Evolutionary conservation across 2,797 vertebrate species (phyloP).

Genomic region (Notoglanidium macrostoma): DNA sequence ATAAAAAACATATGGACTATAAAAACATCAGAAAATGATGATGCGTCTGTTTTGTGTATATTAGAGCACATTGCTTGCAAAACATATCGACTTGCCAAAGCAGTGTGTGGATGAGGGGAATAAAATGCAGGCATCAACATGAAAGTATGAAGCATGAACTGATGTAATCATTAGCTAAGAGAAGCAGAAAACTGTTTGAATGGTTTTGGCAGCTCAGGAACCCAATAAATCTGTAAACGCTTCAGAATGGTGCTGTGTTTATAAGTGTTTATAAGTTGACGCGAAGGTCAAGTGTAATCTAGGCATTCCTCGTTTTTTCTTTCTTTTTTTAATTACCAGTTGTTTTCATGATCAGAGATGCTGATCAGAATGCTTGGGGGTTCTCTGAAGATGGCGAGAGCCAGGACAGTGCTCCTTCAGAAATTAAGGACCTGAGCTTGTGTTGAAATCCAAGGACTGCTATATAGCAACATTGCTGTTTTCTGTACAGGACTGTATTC

Average conservation of each 20-base stretch:
- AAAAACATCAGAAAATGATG: slow-evolving; percentile 46
- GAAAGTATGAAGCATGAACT: slow-evolving; percentile 39
- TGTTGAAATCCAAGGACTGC: background rate
- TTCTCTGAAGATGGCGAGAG: background rate
- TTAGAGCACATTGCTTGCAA: slow-evolving; percentile 22
- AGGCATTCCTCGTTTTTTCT: slow-evolving; percentile 2
- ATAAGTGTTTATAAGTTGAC: slow-evolving; percentile 44
- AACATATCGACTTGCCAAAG: slow-evolving; percentile 32
- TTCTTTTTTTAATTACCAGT: background rate
- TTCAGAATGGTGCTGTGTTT: slow-evolving; percentile 30
- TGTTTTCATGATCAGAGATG: background rate
- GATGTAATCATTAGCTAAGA: slow-evolving; percentile 20
- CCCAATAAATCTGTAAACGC: slow-evolving; percentile 40
- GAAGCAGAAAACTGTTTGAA: slow-evolving; percentile 36
- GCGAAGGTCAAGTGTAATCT: slow-evolving; percentile 42
- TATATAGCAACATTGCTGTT: background rate
- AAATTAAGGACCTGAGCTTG: background rate
- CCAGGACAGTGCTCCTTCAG: background rate
- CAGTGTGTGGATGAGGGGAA: slow-evolving; percentile 33
- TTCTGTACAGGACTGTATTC: background rate
- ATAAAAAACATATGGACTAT: background rate
- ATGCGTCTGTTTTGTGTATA: slow-evolving; percentile 36
- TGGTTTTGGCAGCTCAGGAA: slow-evolving; percentile 26
- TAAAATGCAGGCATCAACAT: slow-evolving; percentile 33
- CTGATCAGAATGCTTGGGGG: background rate